phyloP scores from a whole-genome alignment of 2,797 vertebrate species.

The Xiphophorus birchmanni region DNA sequence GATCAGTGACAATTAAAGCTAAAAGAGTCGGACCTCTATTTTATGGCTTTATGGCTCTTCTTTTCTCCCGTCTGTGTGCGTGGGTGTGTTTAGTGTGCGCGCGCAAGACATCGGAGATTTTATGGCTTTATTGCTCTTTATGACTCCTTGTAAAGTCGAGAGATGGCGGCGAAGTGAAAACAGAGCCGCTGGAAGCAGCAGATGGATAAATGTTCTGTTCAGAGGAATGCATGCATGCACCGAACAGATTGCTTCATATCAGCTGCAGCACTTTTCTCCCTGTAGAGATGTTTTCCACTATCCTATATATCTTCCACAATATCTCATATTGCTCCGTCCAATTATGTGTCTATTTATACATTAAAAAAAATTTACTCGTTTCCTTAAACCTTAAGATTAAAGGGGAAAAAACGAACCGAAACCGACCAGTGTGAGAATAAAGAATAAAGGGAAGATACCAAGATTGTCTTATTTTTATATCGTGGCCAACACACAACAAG shows the following conservation, averaged over 20 bases:
- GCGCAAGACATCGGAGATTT: conserved; percentile 54
- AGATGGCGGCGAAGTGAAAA: conserved; percentile 70
- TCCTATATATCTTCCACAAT: neutral
- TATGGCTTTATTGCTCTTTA: conserved; percentile 78
- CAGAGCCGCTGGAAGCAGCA: conserved; percentile 68
- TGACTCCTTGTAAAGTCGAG: conserved; percentile 76
- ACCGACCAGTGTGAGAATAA: neutral
- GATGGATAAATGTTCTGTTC: conserved; percentile 67
- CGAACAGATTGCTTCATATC: neutral
- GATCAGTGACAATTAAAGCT: conserved; percentile 64
- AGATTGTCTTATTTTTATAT: neutral
- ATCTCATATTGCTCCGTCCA: neutral
- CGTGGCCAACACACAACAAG: neutral
- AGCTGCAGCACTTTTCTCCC: neutral
- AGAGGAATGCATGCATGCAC: conserved; percentile 12
- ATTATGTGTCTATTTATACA: neutral
- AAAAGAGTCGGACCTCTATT: conserved; percentile 49
- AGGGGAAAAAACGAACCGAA: neutral
- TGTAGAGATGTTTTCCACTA: neutral
- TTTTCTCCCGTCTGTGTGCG: conserved; percentile 34
- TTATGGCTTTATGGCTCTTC: conserved; percentile 63
- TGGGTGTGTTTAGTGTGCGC: conserved; percentile 25
- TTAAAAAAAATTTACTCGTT: neutral
- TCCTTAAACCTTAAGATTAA: neutral
- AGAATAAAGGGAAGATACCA: neutral